A percentile compares a stretch with the other conserved stretches of the same genome.
These are phyloP conservation scores for Triplophysa bombifrons DNA, from an alignment of 2,797 vertebrate genomes.

Conservation along the genomic window DNA sequence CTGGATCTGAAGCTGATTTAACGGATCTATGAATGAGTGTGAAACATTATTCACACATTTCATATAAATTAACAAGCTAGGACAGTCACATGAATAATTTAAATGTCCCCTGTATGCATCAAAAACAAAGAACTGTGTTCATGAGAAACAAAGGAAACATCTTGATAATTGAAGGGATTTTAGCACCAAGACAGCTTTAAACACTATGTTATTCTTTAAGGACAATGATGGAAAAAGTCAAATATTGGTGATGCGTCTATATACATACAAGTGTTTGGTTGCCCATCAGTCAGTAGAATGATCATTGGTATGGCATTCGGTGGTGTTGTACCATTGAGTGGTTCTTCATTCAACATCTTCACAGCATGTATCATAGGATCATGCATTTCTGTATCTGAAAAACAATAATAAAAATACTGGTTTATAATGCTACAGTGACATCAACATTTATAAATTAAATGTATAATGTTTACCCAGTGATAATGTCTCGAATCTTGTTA, in stretches of 20 bases:
- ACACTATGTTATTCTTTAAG: not conserved
- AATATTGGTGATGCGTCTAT: not conserved
- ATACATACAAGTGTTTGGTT: conserved; percentile 78
- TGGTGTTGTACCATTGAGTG: conserved; percentile 60
- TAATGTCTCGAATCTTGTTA: not conserved
- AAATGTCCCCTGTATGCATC: too few relatives aligned
- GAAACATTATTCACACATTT: not conserved
- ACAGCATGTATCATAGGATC: conserved; percentile 75
- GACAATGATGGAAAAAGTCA: not conserved
- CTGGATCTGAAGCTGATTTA: conserved; percentile 68
- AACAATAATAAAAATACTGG: conserved; percentile 17
- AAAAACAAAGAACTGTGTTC: too few relatives aligned
- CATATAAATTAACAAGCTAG: not conserved
- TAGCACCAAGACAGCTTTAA: too few relatives aligned
- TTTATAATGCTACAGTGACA: not conserved
- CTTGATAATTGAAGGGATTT: too few relatives aligned
- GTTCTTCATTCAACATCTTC: conserved; percentile 63
- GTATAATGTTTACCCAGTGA: too few relatives aligned
- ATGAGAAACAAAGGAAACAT: too few relatives aligned
- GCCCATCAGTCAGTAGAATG: conserved; percentile 87
- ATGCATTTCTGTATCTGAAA: conserved; percentile 83
- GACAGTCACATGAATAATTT: too few relatives aligned
- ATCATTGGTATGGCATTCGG: conserved; percentile 75
- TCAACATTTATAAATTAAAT: not conserved
- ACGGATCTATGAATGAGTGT: conserved; percentile 56